Evolutionary conservation across 1,140 invertebrate species (phyloP), one percentile per base, ranked within the genome.

Genomic region (Pseudomyrmex flavicornis): DNA sequence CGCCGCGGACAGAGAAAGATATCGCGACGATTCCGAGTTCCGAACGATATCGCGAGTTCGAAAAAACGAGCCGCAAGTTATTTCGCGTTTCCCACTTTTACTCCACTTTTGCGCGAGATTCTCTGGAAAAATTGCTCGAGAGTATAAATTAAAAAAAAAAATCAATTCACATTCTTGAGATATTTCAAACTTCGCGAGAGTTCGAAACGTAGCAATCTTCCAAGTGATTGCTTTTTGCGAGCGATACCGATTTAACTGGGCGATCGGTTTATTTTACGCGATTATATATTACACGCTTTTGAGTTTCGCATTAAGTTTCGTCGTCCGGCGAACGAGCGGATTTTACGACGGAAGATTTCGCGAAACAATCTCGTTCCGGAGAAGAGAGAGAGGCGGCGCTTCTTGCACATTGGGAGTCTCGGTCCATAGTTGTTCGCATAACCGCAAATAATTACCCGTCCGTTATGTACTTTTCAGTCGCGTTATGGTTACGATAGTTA

Each of bases 401-500:
- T 88, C 79, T 87, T 87, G 63, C 20, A 54, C 59, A 63, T 22
- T 17, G 22, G 58, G 26, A 17, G 58, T 73, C 56, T 70, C 52
- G 84, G 52, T 35, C 77, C 54, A 75, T 54, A 63, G 85, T 87
- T 87, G 83, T 83, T 82, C 85, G 85, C 66, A 72, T 88, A 87
- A 84, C 82, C 75, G 85, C 85, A 72, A 88, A 87, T 86, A 84
- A 88, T 88, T 88, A 88, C 68, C 82, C 61, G 66, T 59, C 73
- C 65, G 85, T 77, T 73, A 84, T 75, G 69, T 82, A 88, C 73
- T 87, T 83, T 87, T 84, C 85, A 46, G 56, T 79, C 54, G 56
- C 85, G 82, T 87, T 88, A 87, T 83, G 54, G 66, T 80, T 74
- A 58, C 79, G 84, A 87, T 80, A 87, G 86, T 88, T 88, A 88